phyloP scores from a whole-genome alignment of 2,888 invertebrate species.

The Eilema griseolum region DNA sequence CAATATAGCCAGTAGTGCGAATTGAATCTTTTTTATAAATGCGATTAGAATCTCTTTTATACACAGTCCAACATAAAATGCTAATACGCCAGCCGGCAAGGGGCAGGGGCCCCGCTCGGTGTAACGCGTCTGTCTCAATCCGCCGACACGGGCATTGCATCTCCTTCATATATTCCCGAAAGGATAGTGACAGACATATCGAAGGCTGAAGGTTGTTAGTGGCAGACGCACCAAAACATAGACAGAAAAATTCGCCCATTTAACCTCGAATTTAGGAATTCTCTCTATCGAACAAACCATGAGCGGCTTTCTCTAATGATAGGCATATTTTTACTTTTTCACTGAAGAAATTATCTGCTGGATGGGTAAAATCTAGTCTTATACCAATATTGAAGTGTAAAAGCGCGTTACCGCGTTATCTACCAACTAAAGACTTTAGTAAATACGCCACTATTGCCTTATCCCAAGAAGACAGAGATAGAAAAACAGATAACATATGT shows the following conservation, averaged over 20 bases:
- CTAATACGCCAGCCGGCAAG: not conserved
- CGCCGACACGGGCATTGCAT: not conserved
- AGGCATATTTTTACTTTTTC: not conserved
- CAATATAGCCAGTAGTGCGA: no score
- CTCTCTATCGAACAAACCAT: not conserved
- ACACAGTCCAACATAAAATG: not conserved
- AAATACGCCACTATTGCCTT: not conserved
- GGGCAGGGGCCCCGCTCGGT: not conserved
- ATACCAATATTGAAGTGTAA: not conserved
- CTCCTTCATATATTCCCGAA: conserved; percentile 3
- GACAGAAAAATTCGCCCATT: not conserved
- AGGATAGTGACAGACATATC: not conserved
- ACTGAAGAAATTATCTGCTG: not conserved
- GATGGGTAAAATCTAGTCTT: not conserved
- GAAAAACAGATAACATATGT: not conserved
- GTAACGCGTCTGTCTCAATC: not conserved
- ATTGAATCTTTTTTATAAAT: no score
- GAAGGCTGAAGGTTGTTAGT: not conserved
- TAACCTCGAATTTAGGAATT: not conserved
- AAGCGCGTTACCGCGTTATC: not conserved
- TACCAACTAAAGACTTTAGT: not conserved
- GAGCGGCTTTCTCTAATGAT: no score
- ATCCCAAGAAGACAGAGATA: not conserved
- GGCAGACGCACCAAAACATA: not conserved
- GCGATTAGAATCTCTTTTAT: conserved; percentile 2